Base-by-base conservation (phyloP, 2,797 vertebrate species). In the Sebastes elongatus region DNA sequence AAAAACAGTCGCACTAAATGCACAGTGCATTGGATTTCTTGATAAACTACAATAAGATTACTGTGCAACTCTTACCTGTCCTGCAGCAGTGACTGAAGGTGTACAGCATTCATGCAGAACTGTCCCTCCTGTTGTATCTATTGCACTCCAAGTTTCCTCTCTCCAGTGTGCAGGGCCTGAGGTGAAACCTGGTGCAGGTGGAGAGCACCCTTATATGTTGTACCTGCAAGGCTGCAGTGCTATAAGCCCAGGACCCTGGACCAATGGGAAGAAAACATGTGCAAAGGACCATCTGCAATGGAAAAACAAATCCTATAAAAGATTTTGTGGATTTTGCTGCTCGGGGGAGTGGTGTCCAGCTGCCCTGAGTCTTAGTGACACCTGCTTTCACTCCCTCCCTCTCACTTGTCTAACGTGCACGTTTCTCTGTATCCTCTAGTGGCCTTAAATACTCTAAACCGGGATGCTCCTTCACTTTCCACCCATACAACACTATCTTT, bases 301-400 rank as follows among this genome's bases (percentile, higher is more conserved):
- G 95, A 96, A 96, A 95, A 96, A 95, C 87, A 94, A 96, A 96
- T 96, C 95, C 94, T 87, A 88, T 95, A 93, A 92, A 95, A 95
- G 93, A 94, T 92, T 94, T 90, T 87, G 84, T 94, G 91, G 94
- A 93, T 93, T 95, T 94, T 87, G 80, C 85, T 84, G 89, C 76
- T 78, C 11, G 55, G 57, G 78, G 78, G 79, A 90, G 90, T 88
- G 80, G 82, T 73, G 91, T 90, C 92, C 94, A 95, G 94, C 93
- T 95, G 94, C 91, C 84, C 73, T 1, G 63, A 83, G 85, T 83
- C 85, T 81, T 84, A 89, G 89, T 90, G 93, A 88, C 94, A 95
- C 92, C 95, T 94, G 94, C 91, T 94, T 92, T 83, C 71, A 80
- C 85, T 84, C 82, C 86, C 46, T 49, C 46, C 49, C 68, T 88